phyloP scores from a whole-genome alignment of 2,113 vertebrate genomes.

The Psettodes erumei region DNA sequence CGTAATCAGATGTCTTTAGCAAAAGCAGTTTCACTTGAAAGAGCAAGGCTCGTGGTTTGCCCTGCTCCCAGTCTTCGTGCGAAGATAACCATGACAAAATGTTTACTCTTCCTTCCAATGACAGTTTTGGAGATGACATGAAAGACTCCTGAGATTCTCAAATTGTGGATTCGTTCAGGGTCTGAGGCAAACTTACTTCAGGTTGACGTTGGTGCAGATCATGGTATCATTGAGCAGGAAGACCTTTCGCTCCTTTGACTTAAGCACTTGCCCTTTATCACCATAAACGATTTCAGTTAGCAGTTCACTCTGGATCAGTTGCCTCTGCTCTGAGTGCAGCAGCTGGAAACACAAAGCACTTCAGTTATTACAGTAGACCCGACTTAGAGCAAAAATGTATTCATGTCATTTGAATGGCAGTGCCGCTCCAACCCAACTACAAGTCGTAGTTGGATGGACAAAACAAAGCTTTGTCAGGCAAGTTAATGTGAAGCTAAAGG shows the following conservation, averaged over 20 bases:
- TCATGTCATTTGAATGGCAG: no score
- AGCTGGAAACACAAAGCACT: slow-evolving; percentile 75
- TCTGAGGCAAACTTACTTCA: slow-evolving; percentile 82
- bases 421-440: neutral
- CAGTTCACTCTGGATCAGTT: slow-evolving; percentile 90
- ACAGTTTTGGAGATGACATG: neutral
- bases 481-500: neutral
- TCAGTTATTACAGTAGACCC: neutral
- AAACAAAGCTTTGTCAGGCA: neutral
- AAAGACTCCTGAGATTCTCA: neutral
- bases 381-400: no score
- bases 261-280: slow-evolving; percentile 91
- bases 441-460: neutral
- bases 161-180: neutral
- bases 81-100: no score
- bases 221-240: slow-evolving; percentile 91
- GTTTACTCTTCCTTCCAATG: neutral
- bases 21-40: no score
- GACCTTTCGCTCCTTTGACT: slow-evolving; percentile 91
- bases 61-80: no score
- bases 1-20: neutral
- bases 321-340: slow-evolving; percentile 86
- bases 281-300: slow-evolving; percentile 91
- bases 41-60: no score
- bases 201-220: slow-evolving; percentile 92